Conservation (phyloP, 2,797 vertebrate species). For the Chelon labrosus region DNA sequence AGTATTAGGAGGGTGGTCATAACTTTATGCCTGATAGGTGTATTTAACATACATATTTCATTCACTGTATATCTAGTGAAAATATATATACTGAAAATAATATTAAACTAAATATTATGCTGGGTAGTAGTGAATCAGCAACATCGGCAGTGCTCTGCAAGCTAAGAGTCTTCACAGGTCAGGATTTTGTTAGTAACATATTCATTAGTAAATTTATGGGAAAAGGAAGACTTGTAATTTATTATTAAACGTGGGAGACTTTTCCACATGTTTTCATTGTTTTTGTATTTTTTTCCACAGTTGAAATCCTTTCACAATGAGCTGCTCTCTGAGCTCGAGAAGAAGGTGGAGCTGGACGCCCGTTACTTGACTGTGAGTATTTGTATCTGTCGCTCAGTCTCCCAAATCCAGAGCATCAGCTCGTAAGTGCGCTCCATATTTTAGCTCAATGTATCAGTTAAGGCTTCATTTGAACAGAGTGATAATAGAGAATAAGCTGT, state of each 20-base stretch:
- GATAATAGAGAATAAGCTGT: conserved; percentile 3
- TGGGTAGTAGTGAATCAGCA: conserved; percentile 32
- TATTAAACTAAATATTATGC: conserved; percentile 22
- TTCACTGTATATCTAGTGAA: too few species aligned
- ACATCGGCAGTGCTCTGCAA: conserved; percentile 24
- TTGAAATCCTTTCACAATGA: conserved; percentile 98
- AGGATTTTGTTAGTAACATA: conserved; percentile 31
- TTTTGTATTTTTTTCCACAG: conserved; percentile 53
- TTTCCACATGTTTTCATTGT: conserved; percentile 1
- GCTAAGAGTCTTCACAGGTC: conserved; percentile 27
- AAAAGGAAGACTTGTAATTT: conserved; percentile 4
- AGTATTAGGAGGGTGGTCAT: too few species aligned
- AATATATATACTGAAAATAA: too few species aligned
- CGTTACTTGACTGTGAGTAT: conserved; percentile 96
- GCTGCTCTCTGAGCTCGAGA: conserved; percentile 96
- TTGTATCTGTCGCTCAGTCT: conserved; percentile 9
- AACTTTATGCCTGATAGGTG: too few species aligned
- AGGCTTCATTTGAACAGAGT: conserved; percentile 17
- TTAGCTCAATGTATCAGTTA: background rate
- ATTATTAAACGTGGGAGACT: background rate
- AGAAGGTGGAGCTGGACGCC: conserved; percentile 98
- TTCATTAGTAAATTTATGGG: conserved; percentile 17
- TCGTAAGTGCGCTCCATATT: conserved; percentile 5
- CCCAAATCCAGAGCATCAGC: conserved; percentile 9
- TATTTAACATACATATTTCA: too few species aligned